Conservation (phyloP, 2,888 invertebrate species). For the Mechanitis mazaeus region DNA sequence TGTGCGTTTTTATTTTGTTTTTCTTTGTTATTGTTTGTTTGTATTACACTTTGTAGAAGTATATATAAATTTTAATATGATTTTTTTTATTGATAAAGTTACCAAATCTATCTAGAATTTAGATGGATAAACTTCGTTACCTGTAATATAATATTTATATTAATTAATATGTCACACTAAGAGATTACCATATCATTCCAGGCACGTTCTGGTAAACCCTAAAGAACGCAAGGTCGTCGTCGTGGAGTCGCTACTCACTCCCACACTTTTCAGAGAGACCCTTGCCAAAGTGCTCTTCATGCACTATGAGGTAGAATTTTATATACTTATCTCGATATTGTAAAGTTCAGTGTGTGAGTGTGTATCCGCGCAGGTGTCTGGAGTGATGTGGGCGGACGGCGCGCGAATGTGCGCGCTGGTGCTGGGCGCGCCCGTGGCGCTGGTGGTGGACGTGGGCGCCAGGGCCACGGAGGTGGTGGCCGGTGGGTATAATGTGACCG, state of each 20-base stretch:
- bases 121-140: too few relatives aligned
- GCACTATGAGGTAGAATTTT: conserved; percentile 88
- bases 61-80: too few relatives aligned
- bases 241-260: conserved; percentile 91
- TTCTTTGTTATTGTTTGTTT: neutral
- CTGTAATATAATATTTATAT: neutral
- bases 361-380: conserved; percentile 77
- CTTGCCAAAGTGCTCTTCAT: conserved; percentile 93
- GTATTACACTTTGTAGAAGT: too few relatives aligned
- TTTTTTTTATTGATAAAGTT: too few relatives aligned
- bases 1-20: neutral
- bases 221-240: conserved; percentile 95
- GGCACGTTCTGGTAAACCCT: conserved; percentile 92
- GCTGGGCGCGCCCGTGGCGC: conserved; percentile 83
- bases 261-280: conserved; percentile 89
- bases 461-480: conserved; percentile 81
- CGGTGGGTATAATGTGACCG: conserved; percentile 34
- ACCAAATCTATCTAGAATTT: too few relatives aligned
- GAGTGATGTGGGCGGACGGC: conserved; percentile 88
- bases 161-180: neutral
- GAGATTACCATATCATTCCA: conserved; percentile 47
- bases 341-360: conserved; percentile 23
- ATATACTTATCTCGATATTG: neutral
- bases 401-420: conserved; percentile 90
- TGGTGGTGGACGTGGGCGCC: conserved; percentile 93